phyloP scores from a whole-genome alignment of 1,140 invertebrate species.

The Drosophila virilis region DNA sequence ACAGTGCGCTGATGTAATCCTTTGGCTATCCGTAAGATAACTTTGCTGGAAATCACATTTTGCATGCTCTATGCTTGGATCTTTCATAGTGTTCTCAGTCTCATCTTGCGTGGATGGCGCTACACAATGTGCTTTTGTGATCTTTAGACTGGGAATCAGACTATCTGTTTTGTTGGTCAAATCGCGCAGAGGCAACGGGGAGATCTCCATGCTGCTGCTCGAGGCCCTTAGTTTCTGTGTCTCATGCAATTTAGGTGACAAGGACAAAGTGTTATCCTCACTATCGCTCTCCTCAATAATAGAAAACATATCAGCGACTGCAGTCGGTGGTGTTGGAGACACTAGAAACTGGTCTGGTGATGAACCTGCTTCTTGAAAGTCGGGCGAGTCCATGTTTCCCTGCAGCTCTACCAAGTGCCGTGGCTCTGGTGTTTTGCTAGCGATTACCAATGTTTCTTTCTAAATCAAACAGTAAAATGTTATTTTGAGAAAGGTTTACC shows the following conservation, averaged over 20 bases:
- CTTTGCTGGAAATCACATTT: constrained; percentile 1
- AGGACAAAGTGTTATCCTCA: constrained; percentile 14
- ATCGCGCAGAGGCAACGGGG: constrained; percentile 9
- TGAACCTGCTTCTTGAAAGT: not conserved
- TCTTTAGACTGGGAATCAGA: not conserved
- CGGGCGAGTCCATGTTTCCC: not conserved
- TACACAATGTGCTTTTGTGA: not conserved
- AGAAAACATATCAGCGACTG: constrained; percentile 10
- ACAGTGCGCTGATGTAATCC: not conserved
- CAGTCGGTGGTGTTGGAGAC: not conserved
- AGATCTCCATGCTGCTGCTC: not conserved
- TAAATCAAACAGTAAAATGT: not conserved
- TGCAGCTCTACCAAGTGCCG: constrained; percentile 17
- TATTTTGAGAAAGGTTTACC: not conserved
- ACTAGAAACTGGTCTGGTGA: not conserved
- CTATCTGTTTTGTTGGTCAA: constrained; percentile 5
- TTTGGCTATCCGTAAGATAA: not conserved
- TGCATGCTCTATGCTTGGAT: not conserved
- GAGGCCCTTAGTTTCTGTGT: not conserved
- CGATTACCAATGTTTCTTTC: not conserved
- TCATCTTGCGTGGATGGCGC: not conserved
- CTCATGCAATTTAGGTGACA: not conserved
- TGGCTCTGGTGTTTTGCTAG: constrained; percentile 23
- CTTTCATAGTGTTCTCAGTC: not conserved
- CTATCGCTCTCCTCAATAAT: constrained; percentile 35